These are phyloP conservation scores for Emydura subglobosa DNA, from an alignment of 2,113 vertebrate genomes.

Conservation along the genomic window DNA sequence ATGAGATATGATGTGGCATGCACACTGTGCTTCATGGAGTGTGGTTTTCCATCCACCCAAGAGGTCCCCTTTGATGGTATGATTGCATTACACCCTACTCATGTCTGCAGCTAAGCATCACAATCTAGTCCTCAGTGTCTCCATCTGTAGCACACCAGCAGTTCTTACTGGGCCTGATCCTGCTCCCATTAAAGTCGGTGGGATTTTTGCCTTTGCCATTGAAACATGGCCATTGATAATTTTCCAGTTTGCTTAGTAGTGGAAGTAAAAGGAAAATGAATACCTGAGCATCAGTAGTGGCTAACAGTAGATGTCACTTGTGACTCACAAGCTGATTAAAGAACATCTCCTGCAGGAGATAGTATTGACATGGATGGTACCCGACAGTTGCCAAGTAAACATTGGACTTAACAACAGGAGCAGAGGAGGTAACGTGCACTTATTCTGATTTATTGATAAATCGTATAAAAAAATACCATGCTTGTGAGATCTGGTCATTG, in stretches of 20 bases:
- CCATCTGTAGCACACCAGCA: rapidly evolving
- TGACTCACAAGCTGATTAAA: too few species aligned
- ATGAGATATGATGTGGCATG: neutral
- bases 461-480: rapidly evolving
- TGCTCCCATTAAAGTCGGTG: neutral
- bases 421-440: rapidly evolving
- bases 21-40: neutral
- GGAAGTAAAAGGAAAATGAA: neutral
- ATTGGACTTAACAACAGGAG: neutral
- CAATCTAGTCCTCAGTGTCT: neutral
- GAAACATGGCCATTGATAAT: rapidly evolving
- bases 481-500: rapidly evolving
- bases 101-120: neutral
- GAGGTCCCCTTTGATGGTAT: neutral
- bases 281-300: rapidly evolving
- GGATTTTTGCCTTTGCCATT: rapidly evolving
- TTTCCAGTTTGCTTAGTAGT: rapidly evolving
- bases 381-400: neutral
- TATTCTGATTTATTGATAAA: neutral
- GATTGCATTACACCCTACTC: neutral
- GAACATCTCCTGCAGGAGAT: neutral
- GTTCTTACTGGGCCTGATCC: rapidly evolving
- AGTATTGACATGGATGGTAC: neutral
- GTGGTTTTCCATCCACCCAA: neutral
- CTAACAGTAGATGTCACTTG: neutral